Evolutionary conservation across 1,140 invertebrate genomes (phyloP).

Genomic region (Druon quercuslanigerum): DNA sequence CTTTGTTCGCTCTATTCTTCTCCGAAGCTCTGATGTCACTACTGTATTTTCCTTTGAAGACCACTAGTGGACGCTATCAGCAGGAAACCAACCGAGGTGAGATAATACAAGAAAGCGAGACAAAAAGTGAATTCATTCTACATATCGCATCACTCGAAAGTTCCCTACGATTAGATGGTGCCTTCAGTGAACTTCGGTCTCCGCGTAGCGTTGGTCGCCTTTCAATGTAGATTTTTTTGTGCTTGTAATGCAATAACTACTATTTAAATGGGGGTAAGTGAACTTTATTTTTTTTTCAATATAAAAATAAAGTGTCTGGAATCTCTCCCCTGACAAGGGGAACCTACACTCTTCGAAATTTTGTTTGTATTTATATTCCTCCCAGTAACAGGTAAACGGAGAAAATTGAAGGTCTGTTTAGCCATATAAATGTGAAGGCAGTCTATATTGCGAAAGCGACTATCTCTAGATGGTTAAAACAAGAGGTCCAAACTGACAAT

Average conservation of each 20-base stretch:
- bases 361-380: too few relatives aligned
- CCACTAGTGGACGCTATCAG: slow-evolving; percentile 62
- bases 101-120: slow-evolving; percentile 63
- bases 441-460: too few relatives aligned
- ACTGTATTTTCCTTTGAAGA: slow-evolving; percentile 57
- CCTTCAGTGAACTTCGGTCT: slow-evolving; percentile 38
- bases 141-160: slow-evolving; percentile 39
- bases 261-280: not conserved
- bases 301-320: too few relatives aligned
- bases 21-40: slow-evolving; percentile 44
- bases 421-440: too few relatives aligned
- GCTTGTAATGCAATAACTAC: not conserved
- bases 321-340: too few relatives aligned
- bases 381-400: too few relatives aligned
- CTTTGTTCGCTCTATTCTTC: slow-evolving; percentile 1
- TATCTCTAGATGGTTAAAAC: too few relatives aligned
- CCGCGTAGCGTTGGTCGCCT: slow-evolving; percentile 26
- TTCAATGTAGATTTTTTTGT: not conserved
- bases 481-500: too few relatives aligned
- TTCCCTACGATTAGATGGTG: slow-evolving; percentile 33
- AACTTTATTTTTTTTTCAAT: not conserved
- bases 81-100: slow-evolving; percentile 70
- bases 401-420: too few relatives aligned
- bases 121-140: slow-evolving; percentile 44
- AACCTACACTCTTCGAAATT: too few relatives aligned